Conservation (phyloP, 2,113 vertebrate species). For the Eudyptes chrysolophus region DNA sequence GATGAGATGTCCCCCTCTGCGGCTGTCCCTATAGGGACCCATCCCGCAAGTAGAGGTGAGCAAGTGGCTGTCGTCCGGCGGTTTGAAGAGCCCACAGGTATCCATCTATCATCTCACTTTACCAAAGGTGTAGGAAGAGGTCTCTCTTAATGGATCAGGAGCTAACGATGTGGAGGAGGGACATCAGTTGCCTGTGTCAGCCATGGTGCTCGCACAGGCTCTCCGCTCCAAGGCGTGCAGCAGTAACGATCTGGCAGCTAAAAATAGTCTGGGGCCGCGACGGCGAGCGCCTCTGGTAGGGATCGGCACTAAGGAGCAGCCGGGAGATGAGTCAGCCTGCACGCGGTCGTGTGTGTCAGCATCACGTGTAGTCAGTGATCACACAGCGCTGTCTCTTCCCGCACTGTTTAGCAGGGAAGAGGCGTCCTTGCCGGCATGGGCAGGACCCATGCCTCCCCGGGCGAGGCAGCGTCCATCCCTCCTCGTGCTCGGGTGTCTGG, state of each 20-base stretch:
- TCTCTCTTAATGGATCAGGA: not conserved
- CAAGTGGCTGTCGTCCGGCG: accelerated
- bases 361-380: slow-evolving; percentile 16
- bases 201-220: not conserved
- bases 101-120: not conserved
- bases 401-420: not conserved
- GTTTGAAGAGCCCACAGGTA: not conserved
- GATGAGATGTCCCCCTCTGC: not conserved
- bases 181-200: not conserved
- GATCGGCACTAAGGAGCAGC: not conserved
- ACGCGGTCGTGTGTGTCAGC: not conserved
- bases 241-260: slow-evolving; percentile 69
- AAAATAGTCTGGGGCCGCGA: slow-evolving; percentile 68
- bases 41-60: not conserved
- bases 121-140: not conserved
- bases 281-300: not conserved
- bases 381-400: not conserved
- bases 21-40: accelerated
- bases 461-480: not conserved
- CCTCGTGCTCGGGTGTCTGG: not conserved
- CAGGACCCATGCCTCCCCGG: not conserved
- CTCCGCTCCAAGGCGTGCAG: slow-evolving; percentile 31
- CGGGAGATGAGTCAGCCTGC: slow-evolving; percentile 58
- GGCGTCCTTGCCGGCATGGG: accelerated
- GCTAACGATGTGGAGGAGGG: slow-evolving; percentile 6